These are phyloP conservation scores for Leuctra nigra DNA, from an alignment of 2,888 invertebrate genomes.

Conservation along the genomic window DNA sequence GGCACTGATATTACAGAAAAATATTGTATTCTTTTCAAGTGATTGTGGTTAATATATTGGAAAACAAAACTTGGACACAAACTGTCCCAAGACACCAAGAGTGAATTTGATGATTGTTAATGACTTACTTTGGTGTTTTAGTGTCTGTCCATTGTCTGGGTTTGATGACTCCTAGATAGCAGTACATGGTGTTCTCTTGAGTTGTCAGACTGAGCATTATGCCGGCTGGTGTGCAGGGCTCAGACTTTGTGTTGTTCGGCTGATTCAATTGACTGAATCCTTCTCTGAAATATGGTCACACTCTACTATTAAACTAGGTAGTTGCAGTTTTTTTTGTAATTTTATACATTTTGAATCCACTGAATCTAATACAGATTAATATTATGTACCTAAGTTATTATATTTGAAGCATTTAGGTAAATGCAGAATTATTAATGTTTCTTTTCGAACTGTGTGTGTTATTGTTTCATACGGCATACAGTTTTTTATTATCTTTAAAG, in stretches of 20 bases:
- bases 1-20: no score
- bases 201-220: neutral
- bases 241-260: slow-evolving; percentile 37
- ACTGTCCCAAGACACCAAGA: no score
- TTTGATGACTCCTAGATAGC: neutral
- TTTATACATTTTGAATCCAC: neutral
- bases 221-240: neutral
- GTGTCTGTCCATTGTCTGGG: neutral
- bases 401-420: no score
- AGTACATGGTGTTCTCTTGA: neutral
- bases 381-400: no score
- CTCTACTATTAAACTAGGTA: neutral
- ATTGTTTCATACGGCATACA: no score
- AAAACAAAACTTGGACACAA: no score
- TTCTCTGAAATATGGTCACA: slow-evolving; percentile 41
- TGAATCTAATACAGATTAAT: neutral
- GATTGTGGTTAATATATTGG: no score
- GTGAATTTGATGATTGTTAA: no score
- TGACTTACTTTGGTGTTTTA: neutral
- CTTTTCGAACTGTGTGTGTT: no score
- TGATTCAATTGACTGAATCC: slow-evolving; percentile 41
- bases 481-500: no score
- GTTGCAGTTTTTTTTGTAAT: neutral
- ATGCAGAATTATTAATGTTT: no score
- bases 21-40: no score